Evolutionary conservation across 2,888 invertebrate species (phyloP), one percentile per base, ranked within the genome.

Genomic region (Mechanitis messenoides): DNA sequence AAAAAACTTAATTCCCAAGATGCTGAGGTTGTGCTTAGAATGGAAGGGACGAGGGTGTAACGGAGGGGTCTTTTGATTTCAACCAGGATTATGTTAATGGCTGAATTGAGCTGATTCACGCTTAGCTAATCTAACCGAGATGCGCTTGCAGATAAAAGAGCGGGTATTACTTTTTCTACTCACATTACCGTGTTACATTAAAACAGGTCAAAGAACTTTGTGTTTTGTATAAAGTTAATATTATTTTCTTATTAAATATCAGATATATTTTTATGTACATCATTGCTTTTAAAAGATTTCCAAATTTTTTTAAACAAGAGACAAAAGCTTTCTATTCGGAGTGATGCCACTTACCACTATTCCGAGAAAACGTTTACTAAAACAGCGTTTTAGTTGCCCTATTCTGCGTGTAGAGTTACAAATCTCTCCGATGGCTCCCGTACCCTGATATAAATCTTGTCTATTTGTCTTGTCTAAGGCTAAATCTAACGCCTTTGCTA

Each of bases 311-410:
- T 20, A 0, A 20, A 55, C 47, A 5, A 33, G 46, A 61, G 57
- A 66, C 63, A 68, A 70, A 67, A 66, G 66, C 65, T 64, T 65
- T 68, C 62, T 66, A 64, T 66, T 69, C 65, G 58, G 59, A 65
- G 61, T 67, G 65, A 67, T 68, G 69, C 58, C 69, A 63, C 71
- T 75, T 71, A 73, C 70, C 66, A 66, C 66, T 67, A 72, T 80
- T 77, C 75, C 68, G 66, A 72, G 76, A 81, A 82, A 68, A 71
- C 72, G 71, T 74, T 75, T 75, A 70, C 72, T 69, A 68, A 77
- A 77, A 78, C 75, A 65, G 69, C 71, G 74, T 76, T 79, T 78
- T 75, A 72, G 73, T 70, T 67, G 66, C 63, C 70, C 65, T 66
- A 68, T 69, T 61, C 65, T 61, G 56, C 71, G 75, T 71, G 70